Conservation (phyloP, 2,797 vertebrate genomes). For the Lutjanus campechanus region DNA sequence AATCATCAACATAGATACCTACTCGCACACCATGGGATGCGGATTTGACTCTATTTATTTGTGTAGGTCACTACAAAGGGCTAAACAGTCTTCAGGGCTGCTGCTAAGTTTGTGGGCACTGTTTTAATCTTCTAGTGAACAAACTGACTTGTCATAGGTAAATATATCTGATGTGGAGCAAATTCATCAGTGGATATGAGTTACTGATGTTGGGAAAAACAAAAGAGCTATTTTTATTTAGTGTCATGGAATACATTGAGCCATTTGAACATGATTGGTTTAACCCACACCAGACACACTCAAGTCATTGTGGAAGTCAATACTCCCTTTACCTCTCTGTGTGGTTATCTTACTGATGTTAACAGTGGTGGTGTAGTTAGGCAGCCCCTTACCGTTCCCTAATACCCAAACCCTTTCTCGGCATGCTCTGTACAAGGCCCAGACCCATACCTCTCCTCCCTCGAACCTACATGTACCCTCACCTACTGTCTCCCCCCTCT, state of each 20-base stretch:
- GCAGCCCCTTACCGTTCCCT: conserved; percentile 50
- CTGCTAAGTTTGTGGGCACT: conserved; percentile 70
- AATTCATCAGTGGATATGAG: conserved; percentile 47
- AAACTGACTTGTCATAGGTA: conserved; percentile 39
- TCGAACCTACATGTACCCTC: conserved; percentile 29
- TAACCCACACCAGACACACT: conserved; percentile 64
- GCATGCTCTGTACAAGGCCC: conserved; percentile 80
- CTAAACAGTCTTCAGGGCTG: conserved; percentile 79
- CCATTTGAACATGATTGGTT: conserved; percentile 74
- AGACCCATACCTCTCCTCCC: conserved; percentile 48
- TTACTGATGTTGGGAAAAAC: conserved; percentile 40
- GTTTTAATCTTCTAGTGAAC: conserved; percentile 55
- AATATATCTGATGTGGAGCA: conserved; percentile 41
- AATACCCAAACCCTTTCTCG: conserved; percentile 49
- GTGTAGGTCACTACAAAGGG: conserved; percentile 78
- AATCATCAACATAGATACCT: conserved; percentile 51
- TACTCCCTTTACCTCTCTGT: conserved; percentile 73
- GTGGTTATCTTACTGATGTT: conserved; percentile 76
- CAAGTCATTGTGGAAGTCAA: conserved; percentile 69
- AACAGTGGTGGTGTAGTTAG: conserved; percentile 74
- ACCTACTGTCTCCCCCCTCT: conserved; percentile 17
- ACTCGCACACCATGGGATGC: conserved; percentile 56
- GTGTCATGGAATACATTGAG: conserved; percentile 71
- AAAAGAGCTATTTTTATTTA: conserved; percentile 58
- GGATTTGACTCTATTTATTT: conserved; percentile 57